Percentiles rank a stretch among this genome's conserved stretches.
Evolutionary conservation across 2,797 vertebrate species (phyloP).

Genomic region (Darevskia mixta): DNA sequence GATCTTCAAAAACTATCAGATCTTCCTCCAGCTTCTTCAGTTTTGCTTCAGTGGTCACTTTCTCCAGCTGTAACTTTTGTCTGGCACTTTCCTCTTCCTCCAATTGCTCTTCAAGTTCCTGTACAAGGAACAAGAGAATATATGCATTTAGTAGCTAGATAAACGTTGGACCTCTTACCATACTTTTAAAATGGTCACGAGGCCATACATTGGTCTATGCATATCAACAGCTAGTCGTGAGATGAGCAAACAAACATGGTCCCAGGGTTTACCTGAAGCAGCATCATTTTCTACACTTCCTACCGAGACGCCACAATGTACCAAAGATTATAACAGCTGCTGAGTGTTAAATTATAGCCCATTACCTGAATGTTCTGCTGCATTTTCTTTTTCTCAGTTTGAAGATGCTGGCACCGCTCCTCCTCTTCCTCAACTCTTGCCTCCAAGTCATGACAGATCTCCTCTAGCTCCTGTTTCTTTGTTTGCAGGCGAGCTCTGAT

Average conservation of each 20-base stretch:
- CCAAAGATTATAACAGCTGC: background rate
- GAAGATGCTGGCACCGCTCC: slow-evolving; percentile 90
- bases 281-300: background rate
- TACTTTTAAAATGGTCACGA: background rate
- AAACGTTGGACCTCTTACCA: background rate
- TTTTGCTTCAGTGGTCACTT: slow-evolving; percentile 94
- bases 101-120: slow-evolving; percentile 97
- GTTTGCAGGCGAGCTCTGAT: slow-evolving; percentile 93
- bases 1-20: slow-evolving; percentile 93
- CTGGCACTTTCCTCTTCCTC: slow-evolving; percentile 96
- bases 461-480: slow-evolving; percentile 97
- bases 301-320: background rate
- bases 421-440: slow-evolving; percentile 97
- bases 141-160: slow-evolving; percentile 26
- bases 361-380: slow-evolving; percentile 94
- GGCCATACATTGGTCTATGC: background rate
- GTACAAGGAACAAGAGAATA: slow-evolving; percentile 1
- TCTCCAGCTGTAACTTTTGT: slow-evolving; percentile 96
- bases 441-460: slow-evolving; percentile 97
- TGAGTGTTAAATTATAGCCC: background rate
- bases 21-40: slow-evolving; percentile 96
- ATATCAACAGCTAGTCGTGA: background rate
- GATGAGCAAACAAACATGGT: background rate
- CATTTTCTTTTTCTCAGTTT: slow-evolving; percentile 94
- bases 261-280: accelerated